Percentiles rank a stretch among this genome's conserved stretches.
Evolutionary conservation across 2,113 vertebrate genomes (phyloP).

Genomic region (Burhinus bistriatus): DNA sequence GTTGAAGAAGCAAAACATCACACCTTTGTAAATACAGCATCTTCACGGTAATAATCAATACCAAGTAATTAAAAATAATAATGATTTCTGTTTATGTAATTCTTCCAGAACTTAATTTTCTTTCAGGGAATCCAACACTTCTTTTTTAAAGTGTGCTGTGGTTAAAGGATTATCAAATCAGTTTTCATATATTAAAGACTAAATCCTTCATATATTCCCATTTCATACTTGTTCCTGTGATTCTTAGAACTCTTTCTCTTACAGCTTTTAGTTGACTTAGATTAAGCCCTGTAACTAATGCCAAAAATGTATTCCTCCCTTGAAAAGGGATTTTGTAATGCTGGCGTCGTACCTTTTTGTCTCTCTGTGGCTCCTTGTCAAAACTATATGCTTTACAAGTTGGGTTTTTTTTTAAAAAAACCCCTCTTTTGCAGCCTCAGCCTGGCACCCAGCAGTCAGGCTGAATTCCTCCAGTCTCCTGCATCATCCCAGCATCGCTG

Average conservation of each 20-base stretch:
- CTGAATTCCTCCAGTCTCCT: not conserved
- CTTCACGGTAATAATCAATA: not conserved
- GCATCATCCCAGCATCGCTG: not conserved
- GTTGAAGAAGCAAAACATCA: not conserved
- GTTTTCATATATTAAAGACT: not conserved
- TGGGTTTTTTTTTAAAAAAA: not conserved
- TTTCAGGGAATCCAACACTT: not conserved
- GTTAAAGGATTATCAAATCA: constrained; percentile 2
- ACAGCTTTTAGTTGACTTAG: not conserved
- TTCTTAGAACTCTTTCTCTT: not conserved
- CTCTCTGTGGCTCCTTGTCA: not conserved
- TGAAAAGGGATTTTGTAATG: not conserved
- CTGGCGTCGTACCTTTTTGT: not conserved
- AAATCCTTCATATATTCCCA: not conserved
- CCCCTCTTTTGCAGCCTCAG: not conserved
- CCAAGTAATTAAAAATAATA: not conserved
- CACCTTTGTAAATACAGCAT: not conserved
- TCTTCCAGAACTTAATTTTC: not conserved
- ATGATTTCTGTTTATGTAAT: not conserved
- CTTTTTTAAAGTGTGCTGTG: not conserved
- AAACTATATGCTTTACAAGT: not conserved
- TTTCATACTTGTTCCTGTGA: constrained; percentile 12
- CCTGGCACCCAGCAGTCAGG: not conserved
- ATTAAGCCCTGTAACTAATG: constrained; percentile 19
- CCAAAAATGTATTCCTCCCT: constrained; percentile 9